Evolutionary conservation across 1,140 invertebrate species (phyloP), one percentile per base, ranked within the genome.

Genomic region (Magallana gigas): DNA sequence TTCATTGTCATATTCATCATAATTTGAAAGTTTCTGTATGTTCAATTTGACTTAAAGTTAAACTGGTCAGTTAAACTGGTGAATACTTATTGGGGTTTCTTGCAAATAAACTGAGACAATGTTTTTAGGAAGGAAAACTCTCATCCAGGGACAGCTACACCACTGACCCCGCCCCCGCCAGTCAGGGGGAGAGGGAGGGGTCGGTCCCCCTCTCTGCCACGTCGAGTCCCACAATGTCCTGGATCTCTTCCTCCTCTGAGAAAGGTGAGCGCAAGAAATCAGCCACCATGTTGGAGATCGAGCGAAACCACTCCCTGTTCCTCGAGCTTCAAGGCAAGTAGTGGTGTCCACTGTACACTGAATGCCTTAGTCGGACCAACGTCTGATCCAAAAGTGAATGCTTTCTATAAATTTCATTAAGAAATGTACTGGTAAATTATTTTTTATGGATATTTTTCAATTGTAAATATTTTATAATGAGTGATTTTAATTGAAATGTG

Each of bases 201-300:
- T 12, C 68, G 14, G 68, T 36, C 23, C 68, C 68, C 23, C 68
- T 76, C 68, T 29, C 36, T 48, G 36, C 68, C 18, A 76, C 68
- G 0, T 36, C 68, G 0, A 76, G 68, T 76, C 68, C 68, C 0
- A 76, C 68, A 76, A 29, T 76, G 23, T 29, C 68, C 18, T 76
- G 68, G 68, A 76, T 76, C 8, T 18, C 68, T 4, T 76, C 59
- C 57, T 56, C 59, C 59, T 56, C 86, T 11, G 95, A 87, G 36
- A 96, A 96, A 58, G 95, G 97, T 68, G 97, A 97, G 23, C 96
- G 96, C 89, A 97, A 97, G 92, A 98, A 98, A n/a, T 96, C 98
- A 83, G 97, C 97, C 90, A 98, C 97, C 90, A 95, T 98, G 57
- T 97, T 97, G 94, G 97, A 98, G 95, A 98, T 98, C 87, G 98